Conservation (phyloP, 2,113 vertebrate species). For the Eublepharis macularius region DNA sequence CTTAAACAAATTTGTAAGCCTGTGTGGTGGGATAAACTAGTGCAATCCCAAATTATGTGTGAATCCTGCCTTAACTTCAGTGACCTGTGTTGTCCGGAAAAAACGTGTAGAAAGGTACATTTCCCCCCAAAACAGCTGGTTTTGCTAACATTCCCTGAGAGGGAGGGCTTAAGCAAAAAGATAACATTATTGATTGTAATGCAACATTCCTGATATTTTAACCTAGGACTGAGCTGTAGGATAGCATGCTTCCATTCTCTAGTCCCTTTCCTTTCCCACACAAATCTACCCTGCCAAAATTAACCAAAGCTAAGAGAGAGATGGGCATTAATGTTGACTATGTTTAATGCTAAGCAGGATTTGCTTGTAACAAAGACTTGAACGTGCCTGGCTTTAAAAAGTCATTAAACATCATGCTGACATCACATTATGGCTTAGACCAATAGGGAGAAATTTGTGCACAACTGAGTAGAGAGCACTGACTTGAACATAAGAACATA, state of each 20-base stretch:
- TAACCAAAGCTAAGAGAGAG: neutral
- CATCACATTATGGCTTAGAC: neutral
- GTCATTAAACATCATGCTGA: neutral
- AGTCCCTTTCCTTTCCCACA: neutral
- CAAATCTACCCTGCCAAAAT: neutral
- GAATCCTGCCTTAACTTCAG: neutral
- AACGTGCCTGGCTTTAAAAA: neutral
- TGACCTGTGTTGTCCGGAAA: neutral
- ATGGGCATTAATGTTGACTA: neutral
- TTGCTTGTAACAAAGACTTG: neutral
- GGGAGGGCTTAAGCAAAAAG: neutral
- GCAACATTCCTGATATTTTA: neutral
- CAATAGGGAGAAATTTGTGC: neutral
- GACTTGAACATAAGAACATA: neutral
- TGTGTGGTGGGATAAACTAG: neutral
- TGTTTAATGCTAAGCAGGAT: neutral
- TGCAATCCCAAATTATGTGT: neutral
- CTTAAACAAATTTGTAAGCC: neutral
- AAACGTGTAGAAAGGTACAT: neutral
- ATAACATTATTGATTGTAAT: neutral
- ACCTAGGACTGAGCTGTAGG: neutral
- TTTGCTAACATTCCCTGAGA: neutral
- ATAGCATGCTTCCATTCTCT: neutral
- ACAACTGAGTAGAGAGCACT: neutral
- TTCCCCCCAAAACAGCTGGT: neutral